Percentiles rank a stretch among this genome's conserved stretches.
phyloP scores from a whole-genome alignment of 2,888 invertebrate species.

The Andrena minutula region DNA sequence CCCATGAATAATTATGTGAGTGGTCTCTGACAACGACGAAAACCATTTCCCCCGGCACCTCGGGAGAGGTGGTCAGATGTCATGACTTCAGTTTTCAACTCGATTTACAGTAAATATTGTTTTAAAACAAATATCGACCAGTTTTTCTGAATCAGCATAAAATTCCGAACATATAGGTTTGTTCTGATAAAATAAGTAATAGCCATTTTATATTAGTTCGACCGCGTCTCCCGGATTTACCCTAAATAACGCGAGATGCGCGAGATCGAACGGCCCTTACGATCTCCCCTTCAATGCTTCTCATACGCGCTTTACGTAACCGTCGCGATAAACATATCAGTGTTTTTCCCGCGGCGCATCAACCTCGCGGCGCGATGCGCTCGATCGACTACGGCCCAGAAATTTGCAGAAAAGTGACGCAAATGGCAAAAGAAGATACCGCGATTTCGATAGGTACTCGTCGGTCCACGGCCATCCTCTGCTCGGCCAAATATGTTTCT shows the following conservation, averaged over 20 bases:
- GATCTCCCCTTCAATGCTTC: background rate
- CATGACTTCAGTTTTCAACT: too few species aligned
- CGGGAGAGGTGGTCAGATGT: too few species aligned
- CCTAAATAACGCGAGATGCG: background rate
- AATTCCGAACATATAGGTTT: too few species aligned
- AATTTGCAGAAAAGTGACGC: background rate
- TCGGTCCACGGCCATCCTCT: background rate
- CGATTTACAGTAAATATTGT: too few species aligned
- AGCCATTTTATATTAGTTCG: too few species aligned
- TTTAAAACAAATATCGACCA: too few species aligned
- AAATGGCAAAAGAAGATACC: background rate
- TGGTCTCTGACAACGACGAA: too few species aligned
- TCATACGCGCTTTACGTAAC: conserved; percentile 1
- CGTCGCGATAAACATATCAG: conserved; percentile 19
- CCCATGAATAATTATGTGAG: too few species aligned
- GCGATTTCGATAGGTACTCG: background rate
- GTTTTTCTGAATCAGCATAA: too few species aligned
- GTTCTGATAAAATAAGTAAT: too few species aligned
- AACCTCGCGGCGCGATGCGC: background rate
- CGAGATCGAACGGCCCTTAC: background rate
- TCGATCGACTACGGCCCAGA: background rate
- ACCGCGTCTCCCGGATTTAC: too few species aligned
- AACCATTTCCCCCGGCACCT: too few species aligned
- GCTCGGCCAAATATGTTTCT: conserved; percentile 9
- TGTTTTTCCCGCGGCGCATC: background rate